Evolutionary conservation across 2,113 vertebrate species (phyloP), one percentile per base, ranked within the genome.

Genomic region (Fulica atra): DNA sequence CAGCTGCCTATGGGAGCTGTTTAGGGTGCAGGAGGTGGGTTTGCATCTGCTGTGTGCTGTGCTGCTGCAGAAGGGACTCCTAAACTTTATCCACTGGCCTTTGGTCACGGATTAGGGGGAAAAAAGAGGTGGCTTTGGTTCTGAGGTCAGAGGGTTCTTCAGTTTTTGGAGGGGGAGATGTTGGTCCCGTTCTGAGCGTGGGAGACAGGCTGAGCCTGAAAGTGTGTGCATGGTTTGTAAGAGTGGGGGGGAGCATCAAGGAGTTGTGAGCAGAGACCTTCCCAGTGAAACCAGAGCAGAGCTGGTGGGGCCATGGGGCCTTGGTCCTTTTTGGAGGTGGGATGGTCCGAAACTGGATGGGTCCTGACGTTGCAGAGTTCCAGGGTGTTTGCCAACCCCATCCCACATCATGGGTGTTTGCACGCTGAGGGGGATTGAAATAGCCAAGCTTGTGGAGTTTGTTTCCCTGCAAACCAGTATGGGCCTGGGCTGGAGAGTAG

Each of bases 381-480:
- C 2, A 3, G 61, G 26, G 6, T 72, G n/a, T 92, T 74, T 90
- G 3, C 76, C 60, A 69, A 0, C 60, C 25, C 17, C 3, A 0
- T 46, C 28, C 54, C 48, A 0, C 28, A 15, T 11, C 44, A 2
- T 4, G 31, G 81, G 10, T 4, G 2, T 51, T 48, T 46, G 36
- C 35, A 70, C 16, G 38, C 21, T 0, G 0, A 17, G 18, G 14
- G 10, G 24, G 7, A 12, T 11, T 8, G 25, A 15, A 48, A 1
- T 2, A 60, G 77, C 65, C 50, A 36, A 24, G 51, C 23, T 11
- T 8, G 40, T 14, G 48, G 40, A 28, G 46, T 53, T 86, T 56
- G 21, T 88, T 64, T 42, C 42, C 44, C n/a, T 76, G 78, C 78
- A 40, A 42, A 31, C 29, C 57, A 40, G 40, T 18, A 0, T n/a